Evolutionary conservation across 2,797 vertebrate species (phyloP).

Genomic region (Molothrus ater): DNA sequence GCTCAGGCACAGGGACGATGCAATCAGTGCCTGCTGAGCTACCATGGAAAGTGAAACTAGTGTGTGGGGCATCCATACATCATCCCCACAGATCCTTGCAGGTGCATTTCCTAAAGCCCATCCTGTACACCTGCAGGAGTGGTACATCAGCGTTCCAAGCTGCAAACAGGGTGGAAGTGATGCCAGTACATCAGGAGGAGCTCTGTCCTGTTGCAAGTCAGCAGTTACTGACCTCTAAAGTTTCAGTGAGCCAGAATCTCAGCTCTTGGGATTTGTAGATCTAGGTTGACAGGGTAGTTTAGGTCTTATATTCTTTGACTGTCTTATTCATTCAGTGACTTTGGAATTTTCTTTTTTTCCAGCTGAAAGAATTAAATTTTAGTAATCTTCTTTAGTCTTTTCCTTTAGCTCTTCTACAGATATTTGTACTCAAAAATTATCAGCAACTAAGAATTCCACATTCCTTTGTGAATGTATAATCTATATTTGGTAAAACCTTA

Average conservation of each 20-base stretch:
- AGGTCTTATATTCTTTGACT: background rate
- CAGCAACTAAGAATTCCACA: background rate
- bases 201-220: background rate
- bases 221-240: background rate
- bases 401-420: background rate
- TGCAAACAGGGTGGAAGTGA: background rate
- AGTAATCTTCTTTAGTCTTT: background rate
- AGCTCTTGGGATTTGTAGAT: accelerated
- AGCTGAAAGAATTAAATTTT: background rate
- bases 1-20: background rate
- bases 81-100: background rate
- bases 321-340: background rate
- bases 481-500: background rate
- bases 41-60: background rate
- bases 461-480: background rate
- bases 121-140: background rate
- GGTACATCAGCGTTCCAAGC: background rate
- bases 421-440: background rate
- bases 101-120: background rate
- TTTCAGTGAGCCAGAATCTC: background rate
- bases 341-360: background rate
- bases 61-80: background rate
- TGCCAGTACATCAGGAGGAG: background rate
- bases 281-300: background rate
- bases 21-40: background rate